Base-by-base conservation (phyloP, 2,113 vertebrate genomes). In the Oryzias curvinotus region DNA sequence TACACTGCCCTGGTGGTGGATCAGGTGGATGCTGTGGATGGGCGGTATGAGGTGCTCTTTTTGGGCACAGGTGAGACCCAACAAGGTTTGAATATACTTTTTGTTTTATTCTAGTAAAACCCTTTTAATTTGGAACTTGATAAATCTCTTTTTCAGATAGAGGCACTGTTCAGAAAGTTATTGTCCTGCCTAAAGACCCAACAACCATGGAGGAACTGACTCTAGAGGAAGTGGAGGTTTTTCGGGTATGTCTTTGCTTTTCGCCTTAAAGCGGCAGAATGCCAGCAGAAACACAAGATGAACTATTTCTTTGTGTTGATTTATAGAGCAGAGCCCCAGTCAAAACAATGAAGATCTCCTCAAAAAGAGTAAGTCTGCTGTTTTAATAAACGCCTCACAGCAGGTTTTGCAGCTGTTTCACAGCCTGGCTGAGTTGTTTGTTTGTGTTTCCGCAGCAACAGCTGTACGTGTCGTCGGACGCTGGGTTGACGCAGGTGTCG, bases 151-250 rank as follows among this genome's bases (percentile, higher is more conserved):
- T 25, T 75, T 0, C 48, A 93, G 93, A 94, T 68, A 88, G 86
- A 43, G 93, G 93, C 50, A 95, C 93, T 2, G 91, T 95, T 17
- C 93, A 95, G 48, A 95, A 95, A 57, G 91, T 95, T 14, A 93
- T 94, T 1, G 93, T 95, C 54, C 70, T 95, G 59, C 93, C 93
- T 0, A 93, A 92, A 64, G 92, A 93, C 49, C 87, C 86, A 0
- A 90, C 88, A 17, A 90, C 61, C 66, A 91, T 90, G 72, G 93
- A 94, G 76, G 93, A 93, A 52, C 85, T 95, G 61, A 91, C 90
- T 0, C 81, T 95, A 15, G 93, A 95, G 67, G 93, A 94, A 68
- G 93, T 94, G 45, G 93, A 95, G 55, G 89, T 93, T 61, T 95
- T 95, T 57, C 87, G 87, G 87, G 93, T 95, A 84, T 52, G 85